Evolutionary conservation across 2,888 invertebrate species (phyloP).

Genomic region (Epinotia demarniana): DNA sequence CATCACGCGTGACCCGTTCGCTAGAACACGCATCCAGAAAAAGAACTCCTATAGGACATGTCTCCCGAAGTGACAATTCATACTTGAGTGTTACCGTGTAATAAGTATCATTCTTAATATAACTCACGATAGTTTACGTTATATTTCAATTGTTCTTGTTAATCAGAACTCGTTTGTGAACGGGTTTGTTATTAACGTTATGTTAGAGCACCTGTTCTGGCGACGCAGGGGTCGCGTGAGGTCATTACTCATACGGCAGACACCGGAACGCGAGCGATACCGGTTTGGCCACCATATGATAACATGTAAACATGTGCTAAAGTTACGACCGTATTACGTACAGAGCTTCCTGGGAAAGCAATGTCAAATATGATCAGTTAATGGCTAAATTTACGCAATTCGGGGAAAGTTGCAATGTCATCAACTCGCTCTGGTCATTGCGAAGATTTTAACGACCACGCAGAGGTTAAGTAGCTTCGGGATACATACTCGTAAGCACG

Average conservation of each 20-base stretch:
- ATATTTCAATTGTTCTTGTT: slow-evolving; percentile 35
- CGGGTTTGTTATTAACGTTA: slow-evolving; percentile 56
- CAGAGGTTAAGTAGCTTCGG: slow-evolving; percentile 39
- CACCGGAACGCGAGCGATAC: slow-evolving; percentile 60
- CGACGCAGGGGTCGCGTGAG: slow-evolving; percentile 66
- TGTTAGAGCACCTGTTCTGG: slow-evolving; percentile 61
- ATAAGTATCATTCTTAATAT: not conserved
- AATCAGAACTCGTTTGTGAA: slow-evolving; percentile 59
- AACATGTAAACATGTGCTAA: slow-evolving; percentile 60
- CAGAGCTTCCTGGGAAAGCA: slow-evolving; percentile 61
- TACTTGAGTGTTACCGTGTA: not conserved
- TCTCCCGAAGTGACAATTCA: not conserved
- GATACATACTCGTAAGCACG: slow-evolving; percentile 13
- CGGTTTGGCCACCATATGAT: slow-evolving; percentile 77
- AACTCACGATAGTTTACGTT: slow-evolving; percentile 31
- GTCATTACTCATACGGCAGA: slow-evolving; percentile 68
- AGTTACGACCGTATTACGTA: slow-evolving; percentile 58
- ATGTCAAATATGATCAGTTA: slow-evolving; percentile 56
- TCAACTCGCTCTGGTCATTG: slow-evolving; percentile 46
- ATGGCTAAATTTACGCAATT: slow-evolving; percentile 62
- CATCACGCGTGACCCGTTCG: too few relatives aligned
- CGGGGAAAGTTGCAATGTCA: slow-evolving; percentile 64
- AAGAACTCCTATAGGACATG: not conserved
- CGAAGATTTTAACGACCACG: slow-evolving; percentile 40
- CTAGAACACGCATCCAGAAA: not conserved